These are phyloP conservation scores for Poeciliopsis turneri DNA, from an alignment of 2,797 vertebrate genomes.

Conservation along the genomic window DNA sequence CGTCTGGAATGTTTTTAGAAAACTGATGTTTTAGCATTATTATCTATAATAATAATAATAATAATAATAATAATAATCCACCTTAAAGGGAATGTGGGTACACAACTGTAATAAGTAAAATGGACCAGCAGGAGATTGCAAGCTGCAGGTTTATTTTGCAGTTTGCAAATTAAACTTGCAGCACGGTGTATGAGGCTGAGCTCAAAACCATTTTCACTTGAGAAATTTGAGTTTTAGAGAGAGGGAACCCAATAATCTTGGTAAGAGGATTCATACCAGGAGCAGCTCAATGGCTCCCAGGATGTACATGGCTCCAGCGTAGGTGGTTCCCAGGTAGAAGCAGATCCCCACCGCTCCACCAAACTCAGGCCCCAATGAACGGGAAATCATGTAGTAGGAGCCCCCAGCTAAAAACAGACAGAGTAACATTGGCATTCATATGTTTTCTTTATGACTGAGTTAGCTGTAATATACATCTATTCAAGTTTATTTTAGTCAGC, in stretches of 20 bases:
- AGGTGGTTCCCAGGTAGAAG: constrained; percentile 98
- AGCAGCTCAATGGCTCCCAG: constrained; percentile 97
- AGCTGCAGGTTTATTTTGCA: no score
- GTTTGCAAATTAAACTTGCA: no score
- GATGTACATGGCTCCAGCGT: constrained; percentile 98
- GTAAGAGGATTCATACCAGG: constrained; percentile 83
- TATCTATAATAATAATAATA: neutral
- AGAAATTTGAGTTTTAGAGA: neutral
- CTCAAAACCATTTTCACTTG: no score
- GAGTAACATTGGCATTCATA: neutral
- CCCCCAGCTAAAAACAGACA: constrained; percentile 85
- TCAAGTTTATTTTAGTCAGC: neutral
- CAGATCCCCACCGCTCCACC: constrained; percentile 97
- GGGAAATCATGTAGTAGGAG: constrained; percentile 99
- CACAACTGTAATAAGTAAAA: neutral
- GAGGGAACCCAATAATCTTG: neutral
- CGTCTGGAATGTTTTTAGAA: neutral
- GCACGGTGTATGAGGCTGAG: no score
- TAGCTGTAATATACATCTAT: no score
- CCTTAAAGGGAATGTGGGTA: neutral
- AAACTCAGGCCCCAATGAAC: constrained; percentile 96
- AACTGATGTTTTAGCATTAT: neutral
- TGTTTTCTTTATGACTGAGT: neutral
- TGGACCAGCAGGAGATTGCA: neutral
- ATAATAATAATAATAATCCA: neutral